These are phyloP conservation scores for Aselliscus stoliczkanus DNA, from an alignment of 2,797 vertebrate genomes.

Conservation along the genomic window DNA sequence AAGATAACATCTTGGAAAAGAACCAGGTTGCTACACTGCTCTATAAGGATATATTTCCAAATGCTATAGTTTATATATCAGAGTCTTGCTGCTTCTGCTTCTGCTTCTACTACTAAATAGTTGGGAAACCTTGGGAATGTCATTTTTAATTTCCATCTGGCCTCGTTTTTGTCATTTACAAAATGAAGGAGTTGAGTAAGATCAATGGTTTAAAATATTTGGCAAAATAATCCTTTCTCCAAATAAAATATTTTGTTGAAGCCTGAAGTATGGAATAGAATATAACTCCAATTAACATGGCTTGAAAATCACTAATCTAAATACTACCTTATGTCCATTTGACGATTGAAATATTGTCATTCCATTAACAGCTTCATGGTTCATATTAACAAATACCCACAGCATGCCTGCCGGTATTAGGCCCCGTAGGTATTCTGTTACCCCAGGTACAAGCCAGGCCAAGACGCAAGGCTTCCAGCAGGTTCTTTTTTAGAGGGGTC, in stretches of 20 bases:
- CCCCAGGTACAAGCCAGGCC: not conserved
- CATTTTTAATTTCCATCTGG: slow-evolving; percentile 38
- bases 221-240: slow-evolving; percentile 10
- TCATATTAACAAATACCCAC: not conserved
- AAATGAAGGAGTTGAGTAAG: slow-evolving; percentile 3
- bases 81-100: slow-evolving; percentile 8
- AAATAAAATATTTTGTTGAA: slow-evolving; percentile 49
- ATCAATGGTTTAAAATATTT: slow-evolving; percentile 48
- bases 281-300: not conserved
- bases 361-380: not conserved
- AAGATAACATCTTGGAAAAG: not conserved
- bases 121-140: slow-evolving; percentile 14
- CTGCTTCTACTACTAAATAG: not conserved
- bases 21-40: not conserved
- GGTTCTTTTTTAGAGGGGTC: slow-evolving; percentile 13
- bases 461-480: not conserved
- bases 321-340: not conserved
- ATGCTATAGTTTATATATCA: not conserved
- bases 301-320: slow-evolving; percentile 13
- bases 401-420: not conserved
- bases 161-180: slow-evolving; percentile 9
- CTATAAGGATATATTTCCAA: slow-evolving; percentile 9
- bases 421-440: not conserved
- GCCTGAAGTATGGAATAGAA: not conserved
- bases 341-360: slow-evolving; percentile 8